These are phyloP conservation scores for Ptilorrhoa leucosticta DNA, from an alignment of 2,113 vertebrate genomes.

Conservation along the genomic window DNA sequence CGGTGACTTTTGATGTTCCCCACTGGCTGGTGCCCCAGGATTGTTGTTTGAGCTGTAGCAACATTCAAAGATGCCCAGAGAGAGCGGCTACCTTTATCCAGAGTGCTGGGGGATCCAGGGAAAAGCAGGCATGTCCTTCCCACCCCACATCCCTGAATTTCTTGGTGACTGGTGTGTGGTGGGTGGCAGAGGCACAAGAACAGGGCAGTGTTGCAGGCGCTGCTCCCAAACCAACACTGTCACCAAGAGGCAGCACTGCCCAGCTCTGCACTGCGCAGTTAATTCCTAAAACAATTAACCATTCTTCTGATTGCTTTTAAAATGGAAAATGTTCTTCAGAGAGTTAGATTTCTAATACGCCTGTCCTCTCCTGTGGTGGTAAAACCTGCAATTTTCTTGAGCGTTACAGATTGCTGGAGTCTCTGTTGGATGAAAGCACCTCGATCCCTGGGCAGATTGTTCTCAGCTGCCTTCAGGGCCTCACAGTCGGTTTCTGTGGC, in stretches of 20 bases:
- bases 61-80: not conserved
- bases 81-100: not conserved
- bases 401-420: not conserved
- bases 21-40: fast-evolving
- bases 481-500: not conserved
- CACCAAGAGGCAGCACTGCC: not conserved
- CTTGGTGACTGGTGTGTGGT: fast-evolving
- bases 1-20: not conserved
- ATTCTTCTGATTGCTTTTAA: not conserved
- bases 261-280: not conserved
- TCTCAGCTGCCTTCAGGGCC: not conserved
- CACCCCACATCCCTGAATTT: not conserved
- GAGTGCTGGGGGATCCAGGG: not conserved
- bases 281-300: not conserved
- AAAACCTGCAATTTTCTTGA: not conserved
- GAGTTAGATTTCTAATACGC: not conserved
- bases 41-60: not conserved
- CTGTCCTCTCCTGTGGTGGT: not conserved
- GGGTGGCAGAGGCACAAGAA: not conserved
- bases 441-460: not conserved
- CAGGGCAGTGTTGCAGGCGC: fast-evolving
- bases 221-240: not conserved
- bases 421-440: not conserved
- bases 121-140: not conserved
- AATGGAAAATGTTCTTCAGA: not conserved